Base-by-base conservation (phyloP, 2,888 invertebrate species). In the Chironomus riparius region DNA sequence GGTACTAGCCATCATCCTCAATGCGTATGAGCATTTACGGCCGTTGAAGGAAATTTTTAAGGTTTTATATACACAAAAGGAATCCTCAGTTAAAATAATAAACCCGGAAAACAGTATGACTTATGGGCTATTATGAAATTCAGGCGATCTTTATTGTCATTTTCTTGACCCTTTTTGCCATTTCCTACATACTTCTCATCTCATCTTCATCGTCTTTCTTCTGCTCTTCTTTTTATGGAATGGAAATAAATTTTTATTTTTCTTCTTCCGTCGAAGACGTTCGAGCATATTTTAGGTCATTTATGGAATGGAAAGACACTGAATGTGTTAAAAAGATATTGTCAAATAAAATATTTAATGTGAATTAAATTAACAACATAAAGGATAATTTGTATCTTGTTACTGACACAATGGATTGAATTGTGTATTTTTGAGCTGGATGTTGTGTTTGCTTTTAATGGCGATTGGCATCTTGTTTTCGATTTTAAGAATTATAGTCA, bases 91-190 rank as follows among this genome's bases (percentile, higher is more conserved):
- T 47, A 24, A 65, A 74, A 74, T 74, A 74, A 68, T 68, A 74
- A 74, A 74, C 74, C 74, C 74, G 65, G 74, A 74, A 74, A 74
- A 68, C 68, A 48, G 62, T 74, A 74, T 74, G 74, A 74, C 74
- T 74, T 74, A 74, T 72, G n/a, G 72, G 56, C 72, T 56, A 72
- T 74, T 74, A 68, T 48, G 62, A 74, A 22, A 74, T 74, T 48
- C 47, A 68, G 48, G 47, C 48, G 47, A 12, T 47, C 74, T 61
- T 74, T 68, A 74, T 74, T 74, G 74, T 74, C 74, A 74, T 74
- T 74, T 74, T 71, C 74, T 48, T 74, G 65, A 72, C 68, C 65
- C 74, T 68, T 74, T 48, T 47, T 65, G 18, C 65, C 50, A 18
- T 28, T 15, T 24, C 13, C 48, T 4, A 18, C 12, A 18, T 18